Percentiles rank a stretch among this genome's conserved stretches.
phyloP scores from a whole-genome alignment of 2,888 invertebrate species.

The Ligdia adustata region DNA sequence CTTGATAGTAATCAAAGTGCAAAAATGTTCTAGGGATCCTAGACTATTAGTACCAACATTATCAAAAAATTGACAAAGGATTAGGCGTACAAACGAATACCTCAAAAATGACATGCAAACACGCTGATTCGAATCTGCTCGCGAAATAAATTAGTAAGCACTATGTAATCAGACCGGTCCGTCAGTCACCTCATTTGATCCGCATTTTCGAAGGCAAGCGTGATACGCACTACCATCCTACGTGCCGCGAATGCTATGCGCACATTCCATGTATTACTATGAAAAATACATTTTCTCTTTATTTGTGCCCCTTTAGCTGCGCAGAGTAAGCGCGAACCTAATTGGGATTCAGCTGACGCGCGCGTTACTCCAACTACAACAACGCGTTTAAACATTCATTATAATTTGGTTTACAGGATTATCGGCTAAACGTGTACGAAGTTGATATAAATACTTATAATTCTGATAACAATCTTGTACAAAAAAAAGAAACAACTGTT shows the following conservation, averaged over 20 bases:
- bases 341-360: slow-evolving; percentile 21
- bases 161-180: slow-evolving; percentile 22
- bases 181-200: slow-evolving; percentile 29
- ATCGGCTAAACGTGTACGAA: too few species aligned
- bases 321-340: slow-evolving; percentile 16
- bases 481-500: too few species aligned
- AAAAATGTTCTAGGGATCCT: too few species aligned
- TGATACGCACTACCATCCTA: slow-evolving; percentile 25
- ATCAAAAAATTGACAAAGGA: neutral
- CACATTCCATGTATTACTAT: slow-evolving; percentile 28
- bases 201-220: slow-evolving; percentile 22
- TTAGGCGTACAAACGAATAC: too few species aligned
- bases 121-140: neutral
- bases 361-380: slow-evolving; percentile 14
- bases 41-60: neutral
- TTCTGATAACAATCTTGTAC: too few species aligned
- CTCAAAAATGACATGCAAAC: too few species aligned
- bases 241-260: slow-evolving; percentile 25
- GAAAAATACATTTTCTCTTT: slow-evolving; percentile 30
- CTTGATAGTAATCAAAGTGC: too few species aligned
- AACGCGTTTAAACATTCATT: slow-evolving; percentile 11
- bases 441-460: too few species aligned
- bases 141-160: slow-evolving; percentile 17
- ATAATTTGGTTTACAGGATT: too few species aligned
- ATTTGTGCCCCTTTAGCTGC: slow-evolving; percentile 16